Evolutionary conservation across 2,888 invertebrate genomes (phyloP), one percentile per base, ranked within the genome.

Genomic region (Ornithoptera alexandrae): DNA sequence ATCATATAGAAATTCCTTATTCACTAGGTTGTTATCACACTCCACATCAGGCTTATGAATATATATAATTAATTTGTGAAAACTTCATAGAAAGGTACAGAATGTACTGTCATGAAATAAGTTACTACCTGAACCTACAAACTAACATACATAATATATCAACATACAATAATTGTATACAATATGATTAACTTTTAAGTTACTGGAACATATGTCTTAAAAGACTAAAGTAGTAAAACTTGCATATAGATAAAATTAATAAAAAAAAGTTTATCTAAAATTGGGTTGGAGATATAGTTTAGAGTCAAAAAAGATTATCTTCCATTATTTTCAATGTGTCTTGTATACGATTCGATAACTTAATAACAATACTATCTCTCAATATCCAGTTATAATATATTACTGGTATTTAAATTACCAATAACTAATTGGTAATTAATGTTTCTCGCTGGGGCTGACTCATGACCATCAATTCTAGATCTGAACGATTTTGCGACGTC

Each of bases 401-500:
- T 18, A 58, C 30, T 60, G 59, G 59, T 36, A 60, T 60, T 24
- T 50, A 50, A 46, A 22, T 65, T 22, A 57, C 53, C n/a, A 50
- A 22, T 42, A 62, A 62, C 42, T 42, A 62, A 62, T n/a, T 57
- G 39, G 36, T n/a, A 67, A 50, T 57, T 62, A 20, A 46, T n/a
- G 8, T 36, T 63, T 56, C 7, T 18, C 63, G n/a, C 1, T 1
- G 42, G 20, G 2, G 7, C 10, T 0, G 12, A 50, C n/a, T n/a
- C 36, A 39, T n/a, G 12, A n/a, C 2, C 2, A 60, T 1, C 42
- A 1, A 1, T 53, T 63, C 81, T 92, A 92, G 70, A 93, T 90
- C 76, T 92, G 90, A 24, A 93, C 91, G 57, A 93, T 84, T 77
- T 91, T 92, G 71, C 92, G 85, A 67, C 93, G 82, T 24, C 93